phyloP scores from a whole-genome alignment of 2,113 vertebrate genomes.

The Bostrychus sinensis region DNA sequence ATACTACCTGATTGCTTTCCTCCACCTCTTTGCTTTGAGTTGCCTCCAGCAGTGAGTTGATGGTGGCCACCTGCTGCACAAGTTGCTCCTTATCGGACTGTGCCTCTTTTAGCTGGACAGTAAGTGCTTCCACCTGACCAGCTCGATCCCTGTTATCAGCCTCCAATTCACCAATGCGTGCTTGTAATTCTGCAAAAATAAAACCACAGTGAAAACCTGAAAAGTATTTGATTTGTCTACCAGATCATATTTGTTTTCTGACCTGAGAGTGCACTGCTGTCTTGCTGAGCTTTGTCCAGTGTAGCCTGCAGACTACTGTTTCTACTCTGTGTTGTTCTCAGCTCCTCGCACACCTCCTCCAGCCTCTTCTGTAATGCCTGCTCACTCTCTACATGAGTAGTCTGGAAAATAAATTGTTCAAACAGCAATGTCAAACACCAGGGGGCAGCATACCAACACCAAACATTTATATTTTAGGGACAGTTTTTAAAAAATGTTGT shows the following conservation, averaged over 20 bases:
- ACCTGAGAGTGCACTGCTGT: conserved; percentile 84
- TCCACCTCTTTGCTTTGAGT: conserved; percentile 78
- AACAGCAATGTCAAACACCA: conserved; percentile 30
- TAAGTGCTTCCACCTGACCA: conserved; percentile 80
- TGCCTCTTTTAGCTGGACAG: conserved; percentile 79
- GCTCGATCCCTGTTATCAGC: conserved; percentile 77
- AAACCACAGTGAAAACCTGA: not conserved
- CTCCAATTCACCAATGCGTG: conserved; percentile 79
- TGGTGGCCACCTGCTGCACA: conserved; percentile 82
- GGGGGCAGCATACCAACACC: conserved; percentile 57
- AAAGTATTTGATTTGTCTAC: not conserved
- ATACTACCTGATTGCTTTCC: conserved; percentile 76
- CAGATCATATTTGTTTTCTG: conserved; percentile 41
- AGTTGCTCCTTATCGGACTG: conserved; percentile 82
- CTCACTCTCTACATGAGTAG: conserved; percentile 82
- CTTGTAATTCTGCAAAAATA: conserved; percentile 81
- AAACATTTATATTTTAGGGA: too few species aligned
- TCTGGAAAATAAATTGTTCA: conserved; percentile 66
- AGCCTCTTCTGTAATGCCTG: conserved; percentile 84
- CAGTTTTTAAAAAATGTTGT: too few species aligned
- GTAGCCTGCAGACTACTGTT: conserved; percentile 82
- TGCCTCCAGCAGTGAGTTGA: conserved; percentile 87
- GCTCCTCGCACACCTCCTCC: conserved; percentile 88
- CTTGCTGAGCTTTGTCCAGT: conserved; percentile 82
- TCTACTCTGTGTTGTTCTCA: conserved; percentile 83